Conservation (phyloP, 1,140 invertebrate species). For the Papilio machaon region DNA sequence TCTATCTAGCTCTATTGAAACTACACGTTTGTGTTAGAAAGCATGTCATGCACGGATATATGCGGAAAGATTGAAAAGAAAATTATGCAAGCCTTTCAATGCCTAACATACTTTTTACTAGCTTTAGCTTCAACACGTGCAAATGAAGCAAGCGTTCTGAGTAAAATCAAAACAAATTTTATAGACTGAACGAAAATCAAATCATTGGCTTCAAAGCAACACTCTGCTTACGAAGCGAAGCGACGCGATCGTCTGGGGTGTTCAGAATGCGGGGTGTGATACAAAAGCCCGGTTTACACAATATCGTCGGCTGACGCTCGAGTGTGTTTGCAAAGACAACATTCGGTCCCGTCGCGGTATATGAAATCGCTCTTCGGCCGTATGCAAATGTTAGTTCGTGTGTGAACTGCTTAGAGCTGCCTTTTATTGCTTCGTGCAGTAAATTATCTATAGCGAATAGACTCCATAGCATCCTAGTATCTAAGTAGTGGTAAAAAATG, state of each 20-base stretch:
- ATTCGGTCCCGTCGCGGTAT: constrained; percentile 34
- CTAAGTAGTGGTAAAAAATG: not conserved
- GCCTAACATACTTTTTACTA: not conserved
- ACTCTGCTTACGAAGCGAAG: constrained; percentile 4
- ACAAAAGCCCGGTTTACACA: constrained; percentile 37
- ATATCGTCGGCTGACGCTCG: constrained; percentile 34
- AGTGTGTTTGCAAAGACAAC: constrained; percentile 41
- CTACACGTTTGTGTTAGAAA: not conserved
- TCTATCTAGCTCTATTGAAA: not conserved
- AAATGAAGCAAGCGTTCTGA: not conserved
- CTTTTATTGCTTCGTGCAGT: constrained; percentile 40
- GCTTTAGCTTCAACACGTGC: not conserved
- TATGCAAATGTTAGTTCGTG: constrained; percentile 49
- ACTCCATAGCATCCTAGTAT: not conserved
- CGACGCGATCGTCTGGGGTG: constrained; percentile 18
- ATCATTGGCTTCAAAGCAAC: constrained; percentile 20
- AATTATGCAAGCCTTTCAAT: constrained; percentile 1
- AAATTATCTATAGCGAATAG: not conserved
- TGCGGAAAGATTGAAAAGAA: constrained; percentile 10
- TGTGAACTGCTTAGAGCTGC: constrained; percentile 40
- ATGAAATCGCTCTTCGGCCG: constrained; percentile 43
- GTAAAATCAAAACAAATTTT: constrained; percentile 14
- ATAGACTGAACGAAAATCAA: constrained; percentile 19
- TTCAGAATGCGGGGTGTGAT: constrained; percentile 31
- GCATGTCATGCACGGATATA: not conserved